These are phyloP conservation scores for Thomomys bottae DNA, from an alignment of 2,113 vertebrate genomes.

Conservation along the genomic window DNA sequence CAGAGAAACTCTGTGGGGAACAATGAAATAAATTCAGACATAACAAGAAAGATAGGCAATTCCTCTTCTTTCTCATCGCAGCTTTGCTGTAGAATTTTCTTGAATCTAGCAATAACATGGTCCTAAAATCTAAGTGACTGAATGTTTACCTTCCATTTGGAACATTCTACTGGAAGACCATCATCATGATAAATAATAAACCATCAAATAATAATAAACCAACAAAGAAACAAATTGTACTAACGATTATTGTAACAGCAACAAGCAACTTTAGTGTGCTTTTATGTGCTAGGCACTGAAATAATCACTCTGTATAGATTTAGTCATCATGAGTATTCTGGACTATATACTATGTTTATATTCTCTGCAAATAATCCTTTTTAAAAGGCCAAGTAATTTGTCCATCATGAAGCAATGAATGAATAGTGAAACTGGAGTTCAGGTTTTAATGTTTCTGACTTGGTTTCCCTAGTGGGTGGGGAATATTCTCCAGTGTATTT, in stretches of 20 bases:
- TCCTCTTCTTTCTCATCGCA: background rate
- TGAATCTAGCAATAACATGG: background rate
- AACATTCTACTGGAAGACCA: background rate
- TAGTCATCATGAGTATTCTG: constrained; percentile 6
- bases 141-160: background rate
- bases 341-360: background rate
- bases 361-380: background rate
- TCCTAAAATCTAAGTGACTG: background rate
- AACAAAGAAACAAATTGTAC: constrained; percentile 5
- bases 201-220: background rate
- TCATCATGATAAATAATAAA: constrained; percentile 15
- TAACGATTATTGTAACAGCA: background rate
- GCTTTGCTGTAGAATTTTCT: background rate
- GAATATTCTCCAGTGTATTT: background rate
- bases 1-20: constrained; percentile 12
- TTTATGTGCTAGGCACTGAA: background rate
- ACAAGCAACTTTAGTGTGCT: background rate
- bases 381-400: constrained; percentile 7
- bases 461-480: background rate
- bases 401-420: background rate
- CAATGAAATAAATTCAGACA: background rate
- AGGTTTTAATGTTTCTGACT: background rate
- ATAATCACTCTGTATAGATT: background rate
- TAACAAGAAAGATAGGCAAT: background rate
- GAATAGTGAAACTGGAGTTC: background rate